Evolutionary conservation across 2,113 vertebrate species (phyloP).

Genomic region (Istiophorus platypterus): DNA sequence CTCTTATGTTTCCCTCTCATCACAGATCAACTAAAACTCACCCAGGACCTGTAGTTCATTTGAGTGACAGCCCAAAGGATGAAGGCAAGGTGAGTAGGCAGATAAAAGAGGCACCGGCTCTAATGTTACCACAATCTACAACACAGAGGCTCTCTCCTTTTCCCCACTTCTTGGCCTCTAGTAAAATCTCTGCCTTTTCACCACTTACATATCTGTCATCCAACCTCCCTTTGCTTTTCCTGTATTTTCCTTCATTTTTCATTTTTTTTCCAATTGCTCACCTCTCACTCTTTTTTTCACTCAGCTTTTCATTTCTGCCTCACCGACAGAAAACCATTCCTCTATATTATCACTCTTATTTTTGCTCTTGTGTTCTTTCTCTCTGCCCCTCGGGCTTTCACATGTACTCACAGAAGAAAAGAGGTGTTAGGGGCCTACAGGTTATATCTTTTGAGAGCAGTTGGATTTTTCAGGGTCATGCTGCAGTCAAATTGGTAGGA

Average conservation of each 20-base stretch:
- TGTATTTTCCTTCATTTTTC: not conserved
- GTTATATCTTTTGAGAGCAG: not conserved
- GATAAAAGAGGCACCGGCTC: slow-evolving; percentile 14
- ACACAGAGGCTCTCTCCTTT: not conserved
- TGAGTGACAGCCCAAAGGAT: slow-evolving; percentile 98
- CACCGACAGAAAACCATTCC: not conserved
- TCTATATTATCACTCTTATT: not conserved
- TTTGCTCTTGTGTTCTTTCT: not conserved
- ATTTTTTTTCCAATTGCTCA: not conserved
- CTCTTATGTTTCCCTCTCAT: slow-evolving; percentile 32
- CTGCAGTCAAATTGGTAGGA: slow-evolving; percentile 32
- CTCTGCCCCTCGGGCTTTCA: not conserved
- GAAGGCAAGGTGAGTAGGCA: slow-evolving; percentile 95
- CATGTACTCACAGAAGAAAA: not conserved
- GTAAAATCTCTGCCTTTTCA: slow-evolving; percentile 5
- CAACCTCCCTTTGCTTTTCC: not conserved
- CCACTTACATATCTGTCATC: not conserved
- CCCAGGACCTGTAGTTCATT: slow-evolving; percentile 97
- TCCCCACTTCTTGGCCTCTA: not conserved
- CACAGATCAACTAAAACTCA: slow-evolving; percentile 97
- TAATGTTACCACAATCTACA: not conserved
- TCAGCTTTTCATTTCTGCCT: not conserved
- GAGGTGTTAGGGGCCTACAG: not conserved
- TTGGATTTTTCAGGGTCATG: slow-evolving; percentile 26
- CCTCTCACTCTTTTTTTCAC: no score